Conservation (phyloP, 2,113 vertebrate genomes). For the Calypte anna region DNA sequence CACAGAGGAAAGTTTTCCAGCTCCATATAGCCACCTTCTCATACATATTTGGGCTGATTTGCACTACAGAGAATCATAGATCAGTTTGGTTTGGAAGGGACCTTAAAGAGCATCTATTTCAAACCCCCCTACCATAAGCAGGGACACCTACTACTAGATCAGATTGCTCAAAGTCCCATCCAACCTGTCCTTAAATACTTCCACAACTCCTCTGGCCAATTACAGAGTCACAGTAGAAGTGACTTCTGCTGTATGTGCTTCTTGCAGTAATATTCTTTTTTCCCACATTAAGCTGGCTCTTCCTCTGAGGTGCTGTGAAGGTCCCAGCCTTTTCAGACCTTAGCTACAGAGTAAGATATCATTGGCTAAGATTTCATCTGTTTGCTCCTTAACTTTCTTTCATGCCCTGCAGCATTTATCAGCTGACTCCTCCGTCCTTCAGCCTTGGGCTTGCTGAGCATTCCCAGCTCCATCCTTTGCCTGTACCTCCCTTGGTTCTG, state of each 20-base stretch:
- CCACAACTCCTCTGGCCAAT: no score
- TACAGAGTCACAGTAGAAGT: background rate
- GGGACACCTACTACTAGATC: no score
- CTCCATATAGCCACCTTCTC: background rate
- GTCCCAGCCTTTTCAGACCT: background rate
- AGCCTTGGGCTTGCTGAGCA: background rate
- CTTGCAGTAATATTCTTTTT: background rate
- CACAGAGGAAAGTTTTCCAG: constrained; percentile 1
- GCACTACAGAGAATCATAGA: background rate
- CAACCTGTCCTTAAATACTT: no score
- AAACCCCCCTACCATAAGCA: no score
- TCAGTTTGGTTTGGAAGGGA: no score
- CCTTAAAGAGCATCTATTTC: no score
- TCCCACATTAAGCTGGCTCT: background rate
- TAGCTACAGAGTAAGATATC: background rate
- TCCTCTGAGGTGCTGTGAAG: background rate
- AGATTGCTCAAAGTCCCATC: no score
- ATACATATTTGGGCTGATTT: background rate
- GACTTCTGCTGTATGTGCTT: background rate
- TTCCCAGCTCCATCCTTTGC: background rate
- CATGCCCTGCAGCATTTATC: background rate
- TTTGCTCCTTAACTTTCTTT: background rate
- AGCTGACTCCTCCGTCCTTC: background rate
- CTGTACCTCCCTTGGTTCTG: background rate
- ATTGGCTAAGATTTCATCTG: background rate